Evolutionary conservation across 2,888 invertebrate species (phyloP), one percentile per base, ranked within the genome.

Genomic region (Archips xylosteana): DNA sequence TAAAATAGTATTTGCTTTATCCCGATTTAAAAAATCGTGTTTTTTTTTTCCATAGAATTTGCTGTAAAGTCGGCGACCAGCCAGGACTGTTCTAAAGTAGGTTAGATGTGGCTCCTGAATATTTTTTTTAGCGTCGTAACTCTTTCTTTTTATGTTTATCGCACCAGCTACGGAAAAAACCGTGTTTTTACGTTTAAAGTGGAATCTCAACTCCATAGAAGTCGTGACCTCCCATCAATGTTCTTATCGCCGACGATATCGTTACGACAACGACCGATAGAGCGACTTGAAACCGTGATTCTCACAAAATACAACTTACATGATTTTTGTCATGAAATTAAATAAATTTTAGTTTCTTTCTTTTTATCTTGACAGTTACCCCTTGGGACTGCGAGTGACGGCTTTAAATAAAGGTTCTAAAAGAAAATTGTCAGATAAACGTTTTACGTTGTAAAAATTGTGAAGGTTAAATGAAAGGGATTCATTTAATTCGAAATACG

Each of bases 191-290:
- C 32, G 32, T 57, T 23, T 57, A 32, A 12, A 57, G 5, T 32
- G 49, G 49, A 65, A 13, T 42, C 51, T 54, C 3, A 54, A 59
- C 34, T 32, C n/a, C 15, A 76, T 75, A 78, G 80, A 78, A 79
- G 83, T 83, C 84, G 81, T 80, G 86, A 85, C 87, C 87, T 85
- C 84, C 85, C 84, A 83, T 87, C 81, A 76, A 45, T n/a, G 12
- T 61, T 75, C 81, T 83, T 88, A 88, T 88, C 89, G 62, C 54
- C 6, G 57, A 32, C 36, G 78, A 79, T 79, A 79, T 75, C 61
- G 36, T 9, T 60, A 62, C 78, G 83, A 78, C 80, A 80, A 81
- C 82, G 82, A 82, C 82, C 82, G 85, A 86, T 86, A 74, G 36
- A 47, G 54, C n/a, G 23, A 32, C 62, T 47, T 59, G 68, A 67